Percentiles rank a stretch among this genome's conserved stretches.
These are phyloP conservation scores for Myiothlypis coronata DNA, from an alignment of 2,797 vertebrate species.

Conservation along the genomic window DNA sequence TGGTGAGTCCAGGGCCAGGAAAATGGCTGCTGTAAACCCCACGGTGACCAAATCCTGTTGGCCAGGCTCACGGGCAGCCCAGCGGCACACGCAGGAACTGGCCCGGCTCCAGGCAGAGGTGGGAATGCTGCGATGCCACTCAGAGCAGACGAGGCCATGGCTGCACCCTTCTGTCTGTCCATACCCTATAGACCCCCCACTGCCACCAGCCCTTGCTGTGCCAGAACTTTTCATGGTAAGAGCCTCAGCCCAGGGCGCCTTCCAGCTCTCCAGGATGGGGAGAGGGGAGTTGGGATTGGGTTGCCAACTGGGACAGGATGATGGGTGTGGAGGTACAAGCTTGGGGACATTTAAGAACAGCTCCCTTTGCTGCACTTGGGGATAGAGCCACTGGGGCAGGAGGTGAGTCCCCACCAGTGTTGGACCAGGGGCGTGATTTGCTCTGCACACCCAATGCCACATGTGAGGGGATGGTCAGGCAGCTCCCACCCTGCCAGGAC, in stretches of 20 bases:
- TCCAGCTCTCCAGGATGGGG: neutral
- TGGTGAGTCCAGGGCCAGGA: neutral
- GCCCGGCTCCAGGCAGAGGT: constrained; percentile 71
- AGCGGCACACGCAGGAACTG: constrained; percentile 52
- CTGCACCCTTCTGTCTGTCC: neutral
- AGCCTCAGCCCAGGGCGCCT: fast-evolving
- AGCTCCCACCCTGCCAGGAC: fast-evolving
- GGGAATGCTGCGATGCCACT: constrained; percentile 46
- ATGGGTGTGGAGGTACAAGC: fast-evolving
- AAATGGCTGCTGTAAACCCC: neutral
- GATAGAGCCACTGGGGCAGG: no score
- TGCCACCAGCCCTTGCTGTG: neutral
- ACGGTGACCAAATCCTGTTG: fast-evolving
- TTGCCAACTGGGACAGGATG: fast-evolving
- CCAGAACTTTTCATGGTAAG: neutral
- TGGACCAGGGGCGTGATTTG: fast-evolving
- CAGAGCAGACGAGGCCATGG: neutral
- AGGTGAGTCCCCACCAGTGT: fast-evolving
- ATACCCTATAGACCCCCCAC: neutral
- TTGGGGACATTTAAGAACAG: neutral
- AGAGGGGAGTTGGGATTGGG: neutral
- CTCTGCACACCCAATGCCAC: fast-evolving
- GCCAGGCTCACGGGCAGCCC: constrained; percentile 43
- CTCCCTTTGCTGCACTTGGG: neutral
- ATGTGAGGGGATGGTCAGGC: no score